These are phyloP conservation scores for Lacerta bilineata DNA, from an alignment of 2,797 vertebrate species.

Conservation along the genomic window DNA sequence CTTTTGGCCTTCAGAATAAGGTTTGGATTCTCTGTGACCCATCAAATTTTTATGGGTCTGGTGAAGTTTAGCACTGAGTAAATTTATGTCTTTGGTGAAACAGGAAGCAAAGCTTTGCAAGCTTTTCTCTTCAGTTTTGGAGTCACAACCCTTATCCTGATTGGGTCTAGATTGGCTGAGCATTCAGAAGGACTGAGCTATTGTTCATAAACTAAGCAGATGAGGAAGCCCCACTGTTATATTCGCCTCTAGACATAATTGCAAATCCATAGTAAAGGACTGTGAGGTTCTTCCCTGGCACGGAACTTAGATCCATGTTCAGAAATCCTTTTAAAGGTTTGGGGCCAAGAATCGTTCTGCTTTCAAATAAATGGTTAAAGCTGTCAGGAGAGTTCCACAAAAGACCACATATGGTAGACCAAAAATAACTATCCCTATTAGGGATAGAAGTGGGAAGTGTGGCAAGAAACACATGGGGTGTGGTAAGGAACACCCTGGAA, in stretches of 20 bases:
- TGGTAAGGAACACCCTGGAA: background rate
- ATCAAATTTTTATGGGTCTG: background rate
- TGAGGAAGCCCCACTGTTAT: background rate
- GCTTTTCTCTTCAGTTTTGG: background rate
- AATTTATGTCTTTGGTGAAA: slow-evolving; percentile 5
- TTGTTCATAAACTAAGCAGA: background rate
- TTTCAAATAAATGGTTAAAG: background rate
- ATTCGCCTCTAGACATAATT: background rate
- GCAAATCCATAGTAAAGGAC: background rate
- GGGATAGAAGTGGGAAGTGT: too few relatives aligned
- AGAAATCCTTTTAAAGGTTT: background rate
- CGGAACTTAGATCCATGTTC: background rate
- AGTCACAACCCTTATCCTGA: background rate
- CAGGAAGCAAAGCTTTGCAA: background rate
- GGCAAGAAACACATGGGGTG: background rate
- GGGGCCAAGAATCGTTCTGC: background rate
- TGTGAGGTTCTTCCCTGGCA: background rate
- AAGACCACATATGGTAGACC: too few relatives aligned
- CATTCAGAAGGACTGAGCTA: background rate
- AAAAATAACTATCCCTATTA: background rate
- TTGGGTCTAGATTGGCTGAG: background rate
- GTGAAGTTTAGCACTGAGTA: slow-evolving; percentile 10
- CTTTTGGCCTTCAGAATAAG: background rate
- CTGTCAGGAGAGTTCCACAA: too few relatives aligned
- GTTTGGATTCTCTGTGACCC: background rate